A percentile compares a stretch with the other conserved stretches of the same genome.
phyloP scores from a whole-genome alignment of 2,888 invertebrate species.

The Drosophila mercatorum region DNA sequence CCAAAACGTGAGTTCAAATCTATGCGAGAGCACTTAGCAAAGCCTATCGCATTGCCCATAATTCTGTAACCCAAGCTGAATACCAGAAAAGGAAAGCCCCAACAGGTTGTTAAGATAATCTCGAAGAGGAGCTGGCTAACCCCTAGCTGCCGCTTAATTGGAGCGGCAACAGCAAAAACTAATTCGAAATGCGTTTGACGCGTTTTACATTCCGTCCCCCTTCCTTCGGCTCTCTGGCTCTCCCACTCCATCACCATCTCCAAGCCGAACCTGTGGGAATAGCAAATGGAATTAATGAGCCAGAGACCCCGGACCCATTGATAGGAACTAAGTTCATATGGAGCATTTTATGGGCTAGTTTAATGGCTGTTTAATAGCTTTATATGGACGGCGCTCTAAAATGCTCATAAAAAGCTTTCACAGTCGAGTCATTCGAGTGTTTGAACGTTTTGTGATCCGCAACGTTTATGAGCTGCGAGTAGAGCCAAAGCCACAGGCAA shows the following conservation, averaged over 20 bases:
- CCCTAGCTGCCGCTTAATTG: constrained; percentile 41
- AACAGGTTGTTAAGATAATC: constrained; percentile 27
- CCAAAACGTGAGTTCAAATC: constrained; percentile 58
- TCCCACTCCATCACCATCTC: not conserved
- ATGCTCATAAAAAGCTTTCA: constrained; percentile 47
- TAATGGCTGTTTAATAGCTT: constrained; percentile 66
- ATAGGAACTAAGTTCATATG: constrained; percentile 31
- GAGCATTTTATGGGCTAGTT: constrained; percentile 47
- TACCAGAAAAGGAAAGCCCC: constrained; percentile 15
- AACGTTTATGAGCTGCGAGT: not conserved
- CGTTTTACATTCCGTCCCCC: constrained; percentile 51
- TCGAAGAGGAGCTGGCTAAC: not conserved
- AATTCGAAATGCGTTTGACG: constrained; percentile 64
- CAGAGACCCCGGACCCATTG: not conserved
- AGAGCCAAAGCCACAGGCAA: not conserved
- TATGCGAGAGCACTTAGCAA: constrained; percentile 39
- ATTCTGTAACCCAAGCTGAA: constrained; percentile 41
- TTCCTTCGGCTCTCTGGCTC: not conserved
- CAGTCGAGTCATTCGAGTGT: constrained; percentile 18
- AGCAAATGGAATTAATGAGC: constrained; percentile 27
- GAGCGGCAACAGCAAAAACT: constrained; percentile 41
- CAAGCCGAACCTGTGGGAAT: constrained; percentile 36
- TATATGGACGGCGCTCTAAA: constrained; percentile 47
- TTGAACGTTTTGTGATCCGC: constrained; percentile 41
- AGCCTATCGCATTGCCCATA: constrained; percentile 52